Evolutionary conservation across 2,888 invertebrate species (phyloP), one percentile per base, ranked within the genome.

Genomic region (Drosophila kanekoi): DNA sequence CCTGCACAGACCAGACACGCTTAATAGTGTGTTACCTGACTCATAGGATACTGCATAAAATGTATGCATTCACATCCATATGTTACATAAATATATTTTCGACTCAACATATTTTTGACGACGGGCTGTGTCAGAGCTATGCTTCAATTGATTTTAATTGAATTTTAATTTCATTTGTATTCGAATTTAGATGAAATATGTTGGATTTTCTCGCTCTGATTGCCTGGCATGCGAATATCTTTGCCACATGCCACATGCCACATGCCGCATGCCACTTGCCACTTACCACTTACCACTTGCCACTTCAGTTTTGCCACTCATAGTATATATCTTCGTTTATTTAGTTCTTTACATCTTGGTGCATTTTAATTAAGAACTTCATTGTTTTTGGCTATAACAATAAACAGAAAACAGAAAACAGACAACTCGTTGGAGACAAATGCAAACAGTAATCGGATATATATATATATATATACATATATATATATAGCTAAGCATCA

Each of bases 351-450:
- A 58, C 69, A 73, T 60, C 66, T 79, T 68, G 64, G 57, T 79
- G 80, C 76, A 70, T 85, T 82, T 85, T 76, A 87, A 85, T 82
- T 85, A 82, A 81, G 82, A 79, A 57, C 64, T 66, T 71, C 78
- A 74, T 80, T 83, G 81, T 56, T 52, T 65, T 51, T 52, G 54
- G 38, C 53, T 53, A 37, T 33, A 51, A 58, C 49, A 78, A 78
- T 69, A 78, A 61, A 60, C 58, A 58, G 14, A 3, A 16, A 16
- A 43, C 44, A 16, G 33, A 51, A 16, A 16, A 43, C 44, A 16
- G 33, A 51, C 32, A 56, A 4, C 23, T 23, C n/a, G 32, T 35
- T n/a, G 20, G 16, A 18, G 20, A 35, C 44, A 40, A 32, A 60
- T 53, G 41, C 41, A 52, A 38, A 53, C 28, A 35, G 53, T 35